Percentiles rank a stretch among this genome's conserved stretches.
Conservation (phyloP, 37 sponge, comb jelly and placozoan genomes). For the Chondrilla cf. caribensis region DNA sequence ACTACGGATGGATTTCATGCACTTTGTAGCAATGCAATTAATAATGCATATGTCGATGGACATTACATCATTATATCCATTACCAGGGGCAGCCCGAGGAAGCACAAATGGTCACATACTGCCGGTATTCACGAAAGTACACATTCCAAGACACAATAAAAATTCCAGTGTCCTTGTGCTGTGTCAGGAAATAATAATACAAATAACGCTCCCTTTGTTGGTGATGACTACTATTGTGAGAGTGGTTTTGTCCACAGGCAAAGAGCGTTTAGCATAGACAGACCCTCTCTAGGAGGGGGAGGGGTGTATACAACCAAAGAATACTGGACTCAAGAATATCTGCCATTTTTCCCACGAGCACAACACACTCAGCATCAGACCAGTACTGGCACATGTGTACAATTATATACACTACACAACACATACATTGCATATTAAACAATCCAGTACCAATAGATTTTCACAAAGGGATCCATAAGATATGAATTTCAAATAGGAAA, state of each 20-base stretch:
- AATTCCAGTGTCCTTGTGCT: too few species aligned
- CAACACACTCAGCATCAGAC: too few species aligned
- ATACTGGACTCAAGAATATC: too few species aligned
- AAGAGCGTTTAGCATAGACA: neutral
- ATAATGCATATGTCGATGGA: constrained; percentile 27
- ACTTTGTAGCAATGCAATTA: neutral
- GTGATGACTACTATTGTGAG: constrained; percentile 35
- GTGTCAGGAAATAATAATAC: neutral
- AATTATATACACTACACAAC: too few species aligned
- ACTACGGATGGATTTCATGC: constrained; percentile 15
- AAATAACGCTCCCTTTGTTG: constrained; percentile 2
- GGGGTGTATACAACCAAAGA: neutral
- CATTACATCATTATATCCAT: too few species aligned
- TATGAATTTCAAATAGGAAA: too few species aligned
- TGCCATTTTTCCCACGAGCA: too few species aligned
- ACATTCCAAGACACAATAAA: too few species aligned
- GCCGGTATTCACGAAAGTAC: neutral
- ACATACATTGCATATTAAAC: too few species aligned
- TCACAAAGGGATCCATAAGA: too few species aligned
- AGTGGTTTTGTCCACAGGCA: constrained; percentile 1
- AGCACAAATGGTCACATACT: constrained; percentile 20
- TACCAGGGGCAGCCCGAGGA: constrained; percentile 15
- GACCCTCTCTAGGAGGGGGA: constrained; percentile 40
- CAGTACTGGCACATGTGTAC: too few species aligned
- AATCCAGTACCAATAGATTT: too few species aligned